Evolutionary conservation across 1,140 invertebrate genomes (phyloP).

Genomic region (Drosophila willistoni): DNA sequence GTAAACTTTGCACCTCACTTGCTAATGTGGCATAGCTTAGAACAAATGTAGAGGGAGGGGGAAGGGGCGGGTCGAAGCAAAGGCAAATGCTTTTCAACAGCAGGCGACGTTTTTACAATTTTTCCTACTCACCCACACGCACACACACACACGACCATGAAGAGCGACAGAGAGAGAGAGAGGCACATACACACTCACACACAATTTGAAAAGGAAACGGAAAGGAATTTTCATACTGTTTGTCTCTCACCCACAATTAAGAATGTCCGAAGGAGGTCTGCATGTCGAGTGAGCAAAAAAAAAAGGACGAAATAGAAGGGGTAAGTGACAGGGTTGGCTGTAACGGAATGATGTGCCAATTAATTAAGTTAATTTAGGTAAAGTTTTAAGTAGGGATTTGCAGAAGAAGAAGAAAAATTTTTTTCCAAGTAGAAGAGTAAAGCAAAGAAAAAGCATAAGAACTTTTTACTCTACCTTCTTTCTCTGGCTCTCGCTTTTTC

Average conservation of each 20-base stretch:
- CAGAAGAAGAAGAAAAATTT: not conserved
- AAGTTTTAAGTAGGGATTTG: slow-evolving; percentile 36
- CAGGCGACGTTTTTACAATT: slow-evolving; percentile 12
- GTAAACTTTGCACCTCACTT: slow-evolving; percentile 78
- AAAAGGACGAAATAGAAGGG: not conserved
- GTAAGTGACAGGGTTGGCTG: not conserved
- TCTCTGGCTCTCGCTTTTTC: slow-evolving; percentile 1
- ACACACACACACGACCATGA: not conserved
- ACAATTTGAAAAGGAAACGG: slow-evolving; percentile 13
- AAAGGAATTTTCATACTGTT: slow-evolving; percentile 17
- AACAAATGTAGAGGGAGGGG: not conserved
- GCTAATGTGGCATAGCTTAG: slow-evolving; percentile 74
- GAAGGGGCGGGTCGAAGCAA: not conserved
- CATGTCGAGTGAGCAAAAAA: slow-evolving; percentile 13
- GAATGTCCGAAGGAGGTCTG: slow-evolving; percentile 12
- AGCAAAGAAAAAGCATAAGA: not conserved
- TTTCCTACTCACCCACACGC: slow-evolving; percentile 2
- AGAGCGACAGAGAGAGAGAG: not conserved
- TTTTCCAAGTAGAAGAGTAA: not conserved
- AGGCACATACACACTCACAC: not conserved
- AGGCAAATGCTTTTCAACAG: slow-evolving; percentile 14
- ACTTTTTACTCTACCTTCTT: not conserved
- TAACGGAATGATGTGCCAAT: slow-evolving; percentile 56
- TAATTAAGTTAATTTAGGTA: slow-evolving; percentile 56
- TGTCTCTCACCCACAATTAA: slow-evolving; percentile 11